These are phyloP conservation scores for Acleris emargana DNA, from an alignment of 2,888 invertebrate species.

Conservation along the genomic window DNA sequence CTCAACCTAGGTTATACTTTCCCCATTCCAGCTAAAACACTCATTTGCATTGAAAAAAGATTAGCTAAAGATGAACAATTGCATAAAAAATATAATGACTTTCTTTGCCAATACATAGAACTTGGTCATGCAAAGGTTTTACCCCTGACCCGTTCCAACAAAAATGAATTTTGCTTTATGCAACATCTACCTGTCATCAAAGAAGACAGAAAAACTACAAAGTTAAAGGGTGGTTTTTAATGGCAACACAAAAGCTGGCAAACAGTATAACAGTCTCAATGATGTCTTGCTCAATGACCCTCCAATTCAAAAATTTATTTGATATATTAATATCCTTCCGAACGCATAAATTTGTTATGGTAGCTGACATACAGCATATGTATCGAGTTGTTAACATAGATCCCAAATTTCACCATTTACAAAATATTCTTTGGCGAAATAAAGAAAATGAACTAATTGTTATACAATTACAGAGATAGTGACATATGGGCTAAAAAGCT, in stretches of 20 bases:
- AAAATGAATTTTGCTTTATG: background rate
- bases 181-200: background rate
- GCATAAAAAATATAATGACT: no score
- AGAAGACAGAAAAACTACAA: no score
- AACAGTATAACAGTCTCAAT: no score
- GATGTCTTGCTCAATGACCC: no score
- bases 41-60: background rate
- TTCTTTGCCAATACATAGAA: background rate
- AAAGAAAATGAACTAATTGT: background rate
- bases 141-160: background rate
- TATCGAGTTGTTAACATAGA: background rate
- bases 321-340: no score
- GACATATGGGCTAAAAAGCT: background rate
- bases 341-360: no score
- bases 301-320: no score
- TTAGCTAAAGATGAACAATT: background rate
- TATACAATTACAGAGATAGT: background rate
- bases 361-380: conserved; percentile 1
- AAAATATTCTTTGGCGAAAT: conserved; percentile 1
- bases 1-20: background rate
- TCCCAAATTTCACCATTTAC: background rate
- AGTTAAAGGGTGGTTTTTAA: background rate
- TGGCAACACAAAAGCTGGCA: no score
- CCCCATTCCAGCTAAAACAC: background rate
- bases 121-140: background rate